phyloP scores from a whole-genome alignment of 2,888 invertebrate genomes.

The Plutella xylostella region DNA sequence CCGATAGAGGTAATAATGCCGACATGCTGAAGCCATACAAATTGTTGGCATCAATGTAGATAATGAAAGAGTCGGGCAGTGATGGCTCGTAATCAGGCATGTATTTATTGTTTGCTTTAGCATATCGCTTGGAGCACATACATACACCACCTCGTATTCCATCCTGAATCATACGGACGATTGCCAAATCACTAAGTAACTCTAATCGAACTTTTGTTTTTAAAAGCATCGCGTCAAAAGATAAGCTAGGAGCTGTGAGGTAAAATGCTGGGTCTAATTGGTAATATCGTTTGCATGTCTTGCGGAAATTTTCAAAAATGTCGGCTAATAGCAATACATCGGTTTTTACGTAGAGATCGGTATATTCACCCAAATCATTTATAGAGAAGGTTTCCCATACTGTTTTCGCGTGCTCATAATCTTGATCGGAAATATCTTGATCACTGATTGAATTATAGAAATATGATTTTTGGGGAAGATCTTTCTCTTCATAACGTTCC shows the following conservation, averaged over 20 bases:
- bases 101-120: conserved; percentile 3
- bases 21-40: conserved; percentile 21
- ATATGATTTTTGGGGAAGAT: neutral
- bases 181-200: conserved; percentile 12
- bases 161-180: conserved; percentile 1
- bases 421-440: conserved; percentile 13
- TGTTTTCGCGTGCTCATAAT: conserved; percentile 28
- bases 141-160: conserved; percentile 1
- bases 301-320: conserved; percentile 34
- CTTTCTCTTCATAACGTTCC: neutral
- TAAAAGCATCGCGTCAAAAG: conserved; percentile 26
- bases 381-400: conserved; percentile 29
- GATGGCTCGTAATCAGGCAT: neutral
- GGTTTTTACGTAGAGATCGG: conserved; percentile 30
- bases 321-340: conserved; percentile 32
- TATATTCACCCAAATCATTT: conserved; percentile 28
- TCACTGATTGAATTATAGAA: conserved; percentile 1
- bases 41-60: conserved; percentile 1
- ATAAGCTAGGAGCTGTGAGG: conserved; percentile 24
- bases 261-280: conserved; percentile 26
- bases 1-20: neutral
- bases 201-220: conserved; percentile 20
- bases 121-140: neutral
- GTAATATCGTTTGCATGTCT: conserved; percentile 23
- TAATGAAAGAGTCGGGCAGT: neutral